phyloP scores from a whole-genome alignment of 2,888 invertebrate genomes.

The Diarsia mendica region DNA sequence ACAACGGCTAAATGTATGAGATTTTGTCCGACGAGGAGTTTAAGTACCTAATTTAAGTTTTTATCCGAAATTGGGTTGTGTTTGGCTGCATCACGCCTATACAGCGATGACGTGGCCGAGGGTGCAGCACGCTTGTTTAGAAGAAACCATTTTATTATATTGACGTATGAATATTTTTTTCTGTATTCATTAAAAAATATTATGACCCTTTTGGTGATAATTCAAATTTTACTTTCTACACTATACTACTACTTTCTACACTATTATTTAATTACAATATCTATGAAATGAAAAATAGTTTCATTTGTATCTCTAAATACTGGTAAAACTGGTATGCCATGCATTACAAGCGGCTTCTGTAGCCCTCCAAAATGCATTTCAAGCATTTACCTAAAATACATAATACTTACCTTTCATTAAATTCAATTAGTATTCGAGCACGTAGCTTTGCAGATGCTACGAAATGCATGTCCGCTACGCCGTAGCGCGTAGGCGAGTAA shows the following conservation, averaged over 20 bases:
- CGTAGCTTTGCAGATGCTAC: slow-evolving; percentile 49
- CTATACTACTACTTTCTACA: no score
- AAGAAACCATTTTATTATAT: no score
- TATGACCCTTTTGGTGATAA: neutral
- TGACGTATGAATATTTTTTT: neutral
- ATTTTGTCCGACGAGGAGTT: neutral
- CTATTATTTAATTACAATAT: neutral
- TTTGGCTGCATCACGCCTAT: neutral
- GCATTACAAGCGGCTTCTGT: neutral
- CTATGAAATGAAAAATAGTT: neutral
- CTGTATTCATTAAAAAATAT: neutral
- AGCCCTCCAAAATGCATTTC: slow-evolving; percentile 9
- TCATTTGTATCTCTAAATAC: neutral
- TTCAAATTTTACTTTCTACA: neutral
- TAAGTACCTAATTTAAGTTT: neutral
- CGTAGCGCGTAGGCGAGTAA: slow-evolving; percentile 22
- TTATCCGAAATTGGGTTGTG: neutral
- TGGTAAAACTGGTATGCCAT: neutral
- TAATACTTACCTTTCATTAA: slow-evolving; percentile 39
- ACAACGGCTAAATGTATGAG: neutral
- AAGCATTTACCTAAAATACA: slow-evolving; percentile 26
- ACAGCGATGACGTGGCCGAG: neutral
- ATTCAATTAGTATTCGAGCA: slow-evolving; percentile 48
- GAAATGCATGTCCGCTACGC: slow-evolving; percentile 29
- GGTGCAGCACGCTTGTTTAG: neutral